phyloP scores from a whole-genome alignment of 2,797 vertebrate species.

The Manis crassicaudata region DNA sequence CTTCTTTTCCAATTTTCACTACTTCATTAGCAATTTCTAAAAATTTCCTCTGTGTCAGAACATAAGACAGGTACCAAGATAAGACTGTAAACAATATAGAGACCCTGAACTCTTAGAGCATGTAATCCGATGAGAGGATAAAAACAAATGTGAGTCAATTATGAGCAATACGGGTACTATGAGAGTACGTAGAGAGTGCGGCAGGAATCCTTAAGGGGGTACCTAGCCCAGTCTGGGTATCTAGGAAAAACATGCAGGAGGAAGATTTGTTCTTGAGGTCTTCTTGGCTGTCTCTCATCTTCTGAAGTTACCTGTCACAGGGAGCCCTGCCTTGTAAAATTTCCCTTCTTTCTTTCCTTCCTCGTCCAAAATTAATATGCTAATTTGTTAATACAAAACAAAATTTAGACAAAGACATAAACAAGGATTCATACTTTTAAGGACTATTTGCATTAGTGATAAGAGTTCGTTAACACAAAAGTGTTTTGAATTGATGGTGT shows the following conservation, averaged over 20 bases:
- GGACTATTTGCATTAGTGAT: not conserved
- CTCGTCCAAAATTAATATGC: not conserved
- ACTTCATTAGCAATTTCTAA: slow-evolving; percentile 9
- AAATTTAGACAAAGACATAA: slow-evolving; percentile 14
- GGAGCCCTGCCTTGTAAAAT: not conserved
- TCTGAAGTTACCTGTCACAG: not conserved
- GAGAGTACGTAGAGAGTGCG: not conserved
- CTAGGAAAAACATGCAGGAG: not conserved
- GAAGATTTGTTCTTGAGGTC: not conserved
- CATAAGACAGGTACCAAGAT: not conserved
- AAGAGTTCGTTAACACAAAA: not conserved
- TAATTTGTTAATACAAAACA: slow-evolving; percentile 3
- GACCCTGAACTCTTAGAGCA: not conserved
- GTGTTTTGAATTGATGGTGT: slow-evolving; percentile 10
- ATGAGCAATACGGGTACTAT: not conserved
- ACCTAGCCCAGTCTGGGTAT: not conserved
- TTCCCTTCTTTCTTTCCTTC: not conserved
- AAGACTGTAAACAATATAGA: not conserved
- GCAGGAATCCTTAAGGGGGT: not conserved
- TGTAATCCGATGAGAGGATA: not conserved
- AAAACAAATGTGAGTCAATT: not conserved
- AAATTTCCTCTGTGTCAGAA: not conserved
- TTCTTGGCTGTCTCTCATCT: not conserved
- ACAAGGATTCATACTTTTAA: not conserved
- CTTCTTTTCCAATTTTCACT: slow-evolving; percentile 11